These are phyloP conservation scores for Drosophila mimetica DNA, from an alignment of 2,888 invertebrate species.

Conservation along the genomic window DNA sequence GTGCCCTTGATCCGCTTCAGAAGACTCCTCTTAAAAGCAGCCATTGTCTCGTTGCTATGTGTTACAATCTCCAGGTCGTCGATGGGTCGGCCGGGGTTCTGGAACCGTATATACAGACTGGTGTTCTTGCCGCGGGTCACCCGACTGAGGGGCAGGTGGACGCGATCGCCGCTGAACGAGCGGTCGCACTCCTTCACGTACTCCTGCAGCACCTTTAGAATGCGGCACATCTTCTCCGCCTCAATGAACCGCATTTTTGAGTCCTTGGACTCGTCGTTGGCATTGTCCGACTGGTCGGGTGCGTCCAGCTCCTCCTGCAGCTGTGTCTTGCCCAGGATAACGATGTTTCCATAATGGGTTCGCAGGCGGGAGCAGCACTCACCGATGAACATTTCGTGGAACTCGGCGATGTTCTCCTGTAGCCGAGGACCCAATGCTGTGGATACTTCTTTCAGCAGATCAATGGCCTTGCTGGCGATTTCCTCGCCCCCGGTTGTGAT, in stretches of 20 bases:
- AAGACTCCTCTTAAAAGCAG: conserved; percentile 92
- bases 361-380: conserved; percentile 96
- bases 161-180: conserved; percentile 93
- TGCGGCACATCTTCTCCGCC: conserved; percentile 94
- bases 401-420: conserved; percentile 90
- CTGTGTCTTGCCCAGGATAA: conserved; percentile 83
- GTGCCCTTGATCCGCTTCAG: conserved; percentile 86
- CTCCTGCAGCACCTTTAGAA: conserved; percentile 96
- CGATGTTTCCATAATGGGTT: conserved; percentile 93
- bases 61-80: conserved; percentile 97
- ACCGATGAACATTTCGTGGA: conserved; percentile 96
- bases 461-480: conserved; percentile 96
- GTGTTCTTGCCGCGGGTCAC: conserved; percentile 96
- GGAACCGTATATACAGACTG: conserved; percentile 93
- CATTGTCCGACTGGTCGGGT: conserved; percentile 58
- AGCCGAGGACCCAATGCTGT: conserved; percentile 96
- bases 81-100: conserved; percentile 93
- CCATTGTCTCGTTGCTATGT: conserved; percentile 97
- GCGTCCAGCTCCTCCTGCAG: conserved; percentile 49
- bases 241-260: conserved; percentile 85
- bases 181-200: conserved; percentile 98
- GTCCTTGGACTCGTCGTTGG: conserved; percentile 80
- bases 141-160: conserved; percentile 93
- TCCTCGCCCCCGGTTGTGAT: conserved; percentile 96
- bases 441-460: conserved; percentile 95